A percentile compares a stretch with the other conserved stretches of the same genome.
phyloP scores from a whole-genome alignment of 2,888 invertebrate species.

The Cistogaster globosa region DNA sequence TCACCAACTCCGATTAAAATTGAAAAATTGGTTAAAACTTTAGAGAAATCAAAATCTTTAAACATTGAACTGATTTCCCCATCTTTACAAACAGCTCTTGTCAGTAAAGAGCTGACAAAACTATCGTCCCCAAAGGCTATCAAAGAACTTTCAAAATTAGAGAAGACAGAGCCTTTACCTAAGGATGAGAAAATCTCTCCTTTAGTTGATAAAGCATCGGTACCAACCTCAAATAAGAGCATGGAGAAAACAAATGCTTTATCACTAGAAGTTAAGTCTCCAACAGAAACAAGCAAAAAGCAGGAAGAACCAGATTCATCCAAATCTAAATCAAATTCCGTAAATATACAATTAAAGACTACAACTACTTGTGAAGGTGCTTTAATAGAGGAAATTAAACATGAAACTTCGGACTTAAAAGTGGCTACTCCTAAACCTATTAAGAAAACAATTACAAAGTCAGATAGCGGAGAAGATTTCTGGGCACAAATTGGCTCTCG shows the following conservation, averaged over 20 bases:
- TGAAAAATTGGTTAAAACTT: slow-evolving; percentile 44
- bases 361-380: slow-evolving; percentile 19
- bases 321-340: slow-evolving; percentile 22
- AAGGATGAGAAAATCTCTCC: slow-evolving; percentile 2
- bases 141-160: background rate
- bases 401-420: slow-evolving; percentile 14
- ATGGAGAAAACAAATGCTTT: slow-evolving; percentile 32
- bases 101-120: background rate
- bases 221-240: background rate
- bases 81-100: background rate
- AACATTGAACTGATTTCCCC: slow-evolving; percentile 12
- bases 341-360: slow-evolving; percentile 36
- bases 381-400: slow-evolving; percentile 20
- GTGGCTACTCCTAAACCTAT: slow-evolving; percentile 79
- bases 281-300: background rate
- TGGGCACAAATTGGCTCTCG: slow-evolving; percentile 87
- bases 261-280: slow-evolving; percentile 21
- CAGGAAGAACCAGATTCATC: background rate
- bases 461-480: slow-evolving; percentile 84
- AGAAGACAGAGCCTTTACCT: background rate
- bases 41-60: slow-evolving; percentile 28
- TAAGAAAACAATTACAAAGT: slow-evolving; percentile 76
- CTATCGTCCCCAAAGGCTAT: background rate
- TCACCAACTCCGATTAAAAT: slow-evolving; percentile 16
- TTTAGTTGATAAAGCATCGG: slow-evolving; percentile 2